phyloP scores from a whole-genome alignment of 2,113 vertebrate species.

The pig (Sus scrofa) region DNA sequence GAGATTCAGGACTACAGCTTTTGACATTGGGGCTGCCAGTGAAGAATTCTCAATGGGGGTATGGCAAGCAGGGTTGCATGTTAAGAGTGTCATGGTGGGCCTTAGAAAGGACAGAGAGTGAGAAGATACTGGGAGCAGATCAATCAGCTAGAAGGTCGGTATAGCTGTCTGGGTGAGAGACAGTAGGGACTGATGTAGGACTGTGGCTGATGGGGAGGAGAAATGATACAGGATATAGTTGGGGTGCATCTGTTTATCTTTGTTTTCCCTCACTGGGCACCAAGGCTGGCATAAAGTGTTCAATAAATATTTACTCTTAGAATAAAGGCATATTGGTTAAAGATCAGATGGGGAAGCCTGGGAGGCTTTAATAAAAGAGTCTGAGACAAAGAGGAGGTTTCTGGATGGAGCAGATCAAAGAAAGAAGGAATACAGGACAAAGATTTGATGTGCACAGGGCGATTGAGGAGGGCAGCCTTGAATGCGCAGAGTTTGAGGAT shows the following conservation, averaged over 20 bases:
- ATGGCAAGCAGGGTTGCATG: background rate
- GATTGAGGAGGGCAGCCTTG: background rate
- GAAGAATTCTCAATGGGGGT: background rate
- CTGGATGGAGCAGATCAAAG: background rate
- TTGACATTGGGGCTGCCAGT: background rate
- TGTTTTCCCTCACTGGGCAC: background rate
- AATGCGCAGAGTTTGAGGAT: background rate
- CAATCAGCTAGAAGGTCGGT: background rate
- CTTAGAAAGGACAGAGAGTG: background rate
- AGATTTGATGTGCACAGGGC: fast-evolving
- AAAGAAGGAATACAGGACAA: background rate
- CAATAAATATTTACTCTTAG: background rate
- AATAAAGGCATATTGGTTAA: conserved; percentile 28
- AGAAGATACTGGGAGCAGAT: background rate
- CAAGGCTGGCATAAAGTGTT: background rate
- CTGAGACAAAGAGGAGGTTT: background rate
- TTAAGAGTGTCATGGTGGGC: background rate
- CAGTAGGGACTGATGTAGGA: background rate
- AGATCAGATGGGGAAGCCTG: background rate
- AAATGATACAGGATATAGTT: background rate
- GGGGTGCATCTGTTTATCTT: background rate
- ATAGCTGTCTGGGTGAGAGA: background rate
- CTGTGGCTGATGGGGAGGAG: background rate
- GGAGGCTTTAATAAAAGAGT: background rate
- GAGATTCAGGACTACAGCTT: background rate